A percentile compares a stretch with the other conserved stretches of the same genome.
Evolutionary conservation across 2,113 vertebrate genomes (phyloP).

Genomic region (Eulacestoma nigropectus): DNA sequence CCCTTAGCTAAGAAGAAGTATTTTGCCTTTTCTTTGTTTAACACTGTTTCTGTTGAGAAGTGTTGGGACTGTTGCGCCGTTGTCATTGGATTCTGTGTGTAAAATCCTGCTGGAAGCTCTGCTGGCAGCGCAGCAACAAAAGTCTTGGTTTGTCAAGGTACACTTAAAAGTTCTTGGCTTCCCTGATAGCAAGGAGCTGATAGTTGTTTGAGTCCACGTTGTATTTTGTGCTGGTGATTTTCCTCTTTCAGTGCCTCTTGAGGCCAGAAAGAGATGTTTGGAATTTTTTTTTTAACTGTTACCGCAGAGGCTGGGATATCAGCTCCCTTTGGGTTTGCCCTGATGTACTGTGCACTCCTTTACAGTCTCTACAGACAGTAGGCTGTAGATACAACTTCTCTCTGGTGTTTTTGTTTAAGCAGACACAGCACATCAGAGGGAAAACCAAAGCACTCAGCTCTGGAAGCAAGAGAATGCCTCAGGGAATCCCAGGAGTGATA

Average conservation of each 20-base stretch:
- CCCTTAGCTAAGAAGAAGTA: not conserved
- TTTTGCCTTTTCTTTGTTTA: not conserved
- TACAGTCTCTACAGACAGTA: not conserved
- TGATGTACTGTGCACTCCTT: not conserved
- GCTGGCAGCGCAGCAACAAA: not conserved
- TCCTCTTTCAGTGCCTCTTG: not conserved
- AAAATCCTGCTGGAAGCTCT: not conserved
- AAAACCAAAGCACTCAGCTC: not conserved
- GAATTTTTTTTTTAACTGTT: not conserved
- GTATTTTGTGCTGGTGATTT: not conserved
- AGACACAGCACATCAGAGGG: not conserved
- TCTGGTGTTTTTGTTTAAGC: not conserved
- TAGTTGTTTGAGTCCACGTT: not conserved
- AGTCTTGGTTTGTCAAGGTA: not conserved
- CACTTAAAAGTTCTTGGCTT: not conserved
- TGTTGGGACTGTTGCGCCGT: rapidly evolving
- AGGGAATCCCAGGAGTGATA: not conserved
- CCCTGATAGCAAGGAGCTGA: not conserved
- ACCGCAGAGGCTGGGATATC: not conserved
- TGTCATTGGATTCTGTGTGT: not conserved
- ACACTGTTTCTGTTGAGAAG: not conserved
- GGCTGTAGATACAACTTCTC: not conserved
- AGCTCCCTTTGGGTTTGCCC: not conserved
- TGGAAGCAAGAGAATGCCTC: not conserved
- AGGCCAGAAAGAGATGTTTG: not conserved